Base-by-base conservation (phyloP, 1,140 invertebrate genomes). In the Asobara japonica region DNA sequence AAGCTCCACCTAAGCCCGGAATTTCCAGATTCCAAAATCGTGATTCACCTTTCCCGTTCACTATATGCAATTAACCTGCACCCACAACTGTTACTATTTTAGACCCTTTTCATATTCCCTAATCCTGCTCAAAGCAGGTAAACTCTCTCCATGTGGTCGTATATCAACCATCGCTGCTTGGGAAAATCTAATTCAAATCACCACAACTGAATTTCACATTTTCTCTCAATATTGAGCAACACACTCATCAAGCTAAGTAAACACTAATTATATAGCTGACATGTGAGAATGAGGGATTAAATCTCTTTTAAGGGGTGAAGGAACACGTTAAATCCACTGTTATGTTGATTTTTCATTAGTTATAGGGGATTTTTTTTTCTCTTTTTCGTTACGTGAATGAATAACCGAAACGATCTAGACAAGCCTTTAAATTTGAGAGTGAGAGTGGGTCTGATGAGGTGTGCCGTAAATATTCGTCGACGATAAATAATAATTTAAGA, bases 401-500 rank as follows among this genome's bases (percentile, higher is more conserved):
- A 45, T 25, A 45, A 18, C 25, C 13, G 45, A 66, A 66, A 41
- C 27, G 36, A 45, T 41, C 33, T 45, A 41, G 65, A 66, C 65
- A 66, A 27, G 33, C 36, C 36, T 45, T 38, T 66, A 66, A 66
- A 66, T 27, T 45, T 22, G 22, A 41, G n/a, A n/a, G n/a, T 2
- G n/a, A 11, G 31, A 3, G 20, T 69, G 33, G 62, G 22, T 13
- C 65, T 74, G 72, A 66, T 66, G 67, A 70, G 30, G 13, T 56
- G 38, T 13, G 29, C 65, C 65, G 65, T 75, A 70, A 75, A 73
- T 73, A 82, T 80, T 74, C 78, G 76, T 45, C 73, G 76, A 78
- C 79, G 74, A 82, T 82, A 82, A 82, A 82, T 80, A 82, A 80
- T 82, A 82, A 82, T 82, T 82, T 80, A 78, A 80, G 78, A 29